These are phyloP conservation scores for Drosophila mojavensis DNA, from an alignment of 1,140 invertebrate species.

Conservation along the genomic window DNA sequence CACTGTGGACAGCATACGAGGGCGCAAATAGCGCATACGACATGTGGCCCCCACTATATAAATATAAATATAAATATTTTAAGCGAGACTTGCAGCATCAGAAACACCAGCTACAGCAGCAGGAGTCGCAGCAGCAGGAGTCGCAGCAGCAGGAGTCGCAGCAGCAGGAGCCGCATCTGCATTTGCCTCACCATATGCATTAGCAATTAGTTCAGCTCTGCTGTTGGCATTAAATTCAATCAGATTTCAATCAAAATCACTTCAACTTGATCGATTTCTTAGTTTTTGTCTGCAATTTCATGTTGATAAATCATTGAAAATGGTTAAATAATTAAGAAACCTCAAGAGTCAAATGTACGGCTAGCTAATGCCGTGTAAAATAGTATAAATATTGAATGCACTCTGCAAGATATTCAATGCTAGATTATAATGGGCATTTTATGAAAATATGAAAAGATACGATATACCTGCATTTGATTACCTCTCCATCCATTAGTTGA, in stretches of 20 bases:
- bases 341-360: neutral
- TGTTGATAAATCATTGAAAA: neutral
- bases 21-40: conserved; percentile 64
- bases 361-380: neutral
- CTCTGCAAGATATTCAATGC: too few relatives aligned
- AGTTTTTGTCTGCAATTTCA: neutral
- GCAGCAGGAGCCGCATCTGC: neutral
- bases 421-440: too few relatives aligned
- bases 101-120: neutral
- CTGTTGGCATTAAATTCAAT: conserved; percentile 11
- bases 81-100: conserved; percentile 38
- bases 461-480: too few relatives aligned
- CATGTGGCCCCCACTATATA: conserved; percentile 63
- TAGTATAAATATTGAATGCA: too few relatives aligned
- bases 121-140: neutral
- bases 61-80: conserved; percentile 56
- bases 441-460: too few relatives aligned
- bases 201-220: conserved; percentile 36
- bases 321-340: conserved; percentile 1
- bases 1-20: conserved; percentile 35
- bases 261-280: neutral
- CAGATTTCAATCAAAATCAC: neutral
- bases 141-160: neutral
- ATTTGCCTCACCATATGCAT: neutral
- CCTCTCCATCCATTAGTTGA: too few relatives aligned